These are phyloP conservation scores for Vulpes lagopus DNA, from an alignment of 2,113 vertebrate species.

Conservation along the genomic window DNA sequence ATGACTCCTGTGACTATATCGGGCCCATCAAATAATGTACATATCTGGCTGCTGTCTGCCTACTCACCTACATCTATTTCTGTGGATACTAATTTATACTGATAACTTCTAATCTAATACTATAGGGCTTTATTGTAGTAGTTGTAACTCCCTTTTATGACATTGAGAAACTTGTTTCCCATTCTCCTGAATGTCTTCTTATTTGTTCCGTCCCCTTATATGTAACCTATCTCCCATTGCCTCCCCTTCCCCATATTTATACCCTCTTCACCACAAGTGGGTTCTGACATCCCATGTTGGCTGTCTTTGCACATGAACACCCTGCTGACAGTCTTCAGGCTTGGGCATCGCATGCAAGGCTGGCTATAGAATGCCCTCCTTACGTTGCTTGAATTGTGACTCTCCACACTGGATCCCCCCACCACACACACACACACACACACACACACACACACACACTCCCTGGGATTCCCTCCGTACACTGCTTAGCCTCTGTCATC, in stretches of 20 bases:
- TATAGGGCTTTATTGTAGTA: not conserved
- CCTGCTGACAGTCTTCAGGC: not conserved
- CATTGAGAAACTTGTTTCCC: not conserved
- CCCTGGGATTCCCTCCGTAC: not conserved
- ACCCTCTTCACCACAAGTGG: not conserved
- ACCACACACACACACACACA: rapidly evolving
- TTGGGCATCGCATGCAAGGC: not conserved
- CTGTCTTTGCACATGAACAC: not conserved
- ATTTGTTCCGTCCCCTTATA: not conserved
- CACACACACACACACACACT: rapidly evolving
- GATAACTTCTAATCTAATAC: not conserved
- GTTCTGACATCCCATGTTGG: not conserved
- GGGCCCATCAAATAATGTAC: not conserved
- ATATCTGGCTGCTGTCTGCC: not conserved
- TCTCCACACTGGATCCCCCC: too few relatives aligned
- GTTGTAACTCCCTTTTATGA: slow-evolving; percentile 19
- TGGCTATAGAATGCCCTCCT: not conserved
- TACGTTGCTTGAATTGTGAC: not conserved
- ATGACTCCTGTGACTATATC: not conserved
- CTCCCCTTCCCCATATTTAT: not conserved
- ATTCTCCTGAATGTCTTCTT: not conserved
- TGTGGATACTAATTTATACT: not conserved
- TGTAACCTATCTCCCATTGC: not conserved
- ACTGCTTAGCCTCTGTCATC: not conserved
- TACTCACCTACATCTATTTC: not conserved